Evolutionary conservation across 2,113 vertebrate species (phyloP).

Genomic region (Rhabdomys dilectus): DNA sequence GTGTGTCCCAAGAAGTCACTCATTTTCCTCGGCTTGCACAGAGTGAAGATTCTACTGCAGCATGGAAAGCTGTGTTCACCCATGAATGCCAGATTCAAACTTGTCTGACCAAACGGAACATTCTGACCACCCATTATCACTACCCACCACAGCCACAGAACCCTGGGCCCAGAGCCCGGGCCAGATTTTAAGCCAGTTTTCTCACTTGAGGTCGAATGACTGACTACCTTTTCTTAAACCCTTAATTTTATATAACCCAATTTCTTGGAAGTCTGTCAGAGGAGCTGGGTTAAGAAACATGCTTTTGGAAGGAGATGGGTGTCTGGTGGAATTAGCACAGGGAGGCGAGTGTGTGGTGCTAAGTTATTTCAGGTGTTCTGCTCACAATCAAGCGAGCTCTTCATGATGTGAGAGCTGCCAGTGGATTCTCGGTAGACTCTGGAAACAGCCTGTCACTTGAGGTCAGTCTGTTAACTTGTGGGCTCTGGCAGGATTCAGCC

Average conservation of each 20-base stretch:
- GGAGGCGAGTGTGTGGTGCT: background rate
- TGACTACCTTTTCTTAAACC: background rate
- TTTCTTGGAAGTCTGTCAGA: conserved; percentile 7
- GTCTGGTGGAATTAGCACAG: background rate
- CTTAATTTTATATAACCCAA: conserved; percentile 23
- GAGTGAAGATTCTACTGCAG: background rate
- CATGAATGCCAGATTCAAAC: background rate
- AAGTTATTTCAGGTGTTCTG: conserved; percentile 44
- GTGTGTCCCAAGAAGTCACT: background rate
- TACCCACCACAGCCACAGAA: background rate
- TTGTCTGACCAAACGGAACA: too few relatives aligned
- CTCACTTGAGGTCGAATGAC: conserved; percentile 7
- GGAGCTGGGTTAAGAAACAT: background rate
- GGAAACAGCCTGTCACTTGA: background rate
- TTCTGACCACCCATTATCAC: too few relatives aligned
- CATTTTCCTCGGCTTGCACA: background rate
- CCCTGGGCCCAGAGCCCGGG: background rate
- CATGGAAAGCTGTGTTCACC: background rate
- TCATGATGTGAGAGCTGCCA: conserved; percentile 14
- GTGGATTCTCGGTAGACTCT: background rate
- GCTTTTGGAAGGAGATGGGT: background rate
- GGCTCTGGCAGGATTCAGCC: background rate
- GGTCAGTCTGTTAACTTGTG: background rate
- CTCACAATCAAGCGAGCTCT: conserved; percentile 38
- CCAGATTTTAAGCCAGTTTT: background rate